phyloP scores from a whole-genome alignment of 1,140 invertebrate species.

The Brachionus manjavacas region DNA sequence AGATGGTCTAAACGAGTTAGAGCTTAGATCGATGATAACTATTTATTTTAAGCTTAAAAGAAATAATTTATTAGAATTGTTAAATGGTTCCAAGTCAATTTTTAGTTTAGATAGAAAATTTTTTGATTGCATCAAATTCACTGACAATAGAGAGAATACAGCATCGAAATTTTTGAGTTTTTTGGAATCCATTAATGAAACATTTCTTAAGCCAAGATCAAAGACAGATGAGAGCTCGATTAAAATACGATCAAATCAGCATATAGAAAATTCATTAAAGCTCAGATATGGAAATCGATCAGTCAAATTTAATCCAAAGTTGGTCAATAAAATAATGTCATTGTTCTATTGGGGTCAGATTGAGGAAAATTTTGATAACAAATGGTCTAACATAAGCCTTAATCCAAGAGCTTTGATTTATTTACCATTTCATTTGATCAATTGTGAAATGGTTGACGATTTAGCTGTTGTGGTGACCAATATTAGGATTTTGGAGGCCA shows the following conservation, averaged over 20 bases:
- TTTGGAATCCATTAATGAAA: slow-evolving; percentile 8
- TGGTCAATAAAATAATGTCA: slow-evolving; percentile 24
- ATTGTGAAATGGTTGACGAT: slow-evolving; percentile 46
- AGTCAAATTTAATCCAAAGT: neutral
- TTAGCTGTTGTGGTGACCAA: slow-evolving; percentile 48
- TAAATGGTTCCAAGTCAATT: neutral
- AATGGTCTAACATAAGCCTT: neutral
- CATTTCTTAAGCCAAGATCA: slow-evolving; percentile 25
- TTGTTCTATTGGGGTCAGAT: slow-evolving; percentile 4
- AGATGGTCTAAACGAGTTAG: slow-evolving; percentile 35
- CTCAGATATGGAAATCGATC: neutral
- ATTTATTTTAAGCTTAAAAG: neutral
- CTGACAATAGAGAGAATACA: neutral
- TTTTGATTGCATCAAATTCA: neutral
- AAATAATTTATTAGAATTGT: neutral
- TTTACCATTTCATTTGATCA: slow-evolving; percentile 31
- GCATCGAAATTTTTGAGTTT: slow-evolving; percentile 31
- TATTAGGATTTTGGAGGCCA: slow-evolving; percentile 49
- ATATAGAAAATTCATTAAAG: slow-evolving; percentile 5
- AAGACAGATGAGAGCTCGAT: neutral
- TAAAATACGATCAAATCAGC: slow-evolving; percentile 1
- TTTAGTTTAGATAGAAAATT: neutral
- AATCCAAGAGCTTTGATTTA: neutral
- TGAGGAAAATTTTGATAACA: neutral
- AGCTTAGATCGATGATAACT: neutral